Evolutionary conservation across 2,888 invertebrate species (phyloP), one percentile per base, ranked within the genome.

Genomic region (Rhamnusium bicolor): DNA sequence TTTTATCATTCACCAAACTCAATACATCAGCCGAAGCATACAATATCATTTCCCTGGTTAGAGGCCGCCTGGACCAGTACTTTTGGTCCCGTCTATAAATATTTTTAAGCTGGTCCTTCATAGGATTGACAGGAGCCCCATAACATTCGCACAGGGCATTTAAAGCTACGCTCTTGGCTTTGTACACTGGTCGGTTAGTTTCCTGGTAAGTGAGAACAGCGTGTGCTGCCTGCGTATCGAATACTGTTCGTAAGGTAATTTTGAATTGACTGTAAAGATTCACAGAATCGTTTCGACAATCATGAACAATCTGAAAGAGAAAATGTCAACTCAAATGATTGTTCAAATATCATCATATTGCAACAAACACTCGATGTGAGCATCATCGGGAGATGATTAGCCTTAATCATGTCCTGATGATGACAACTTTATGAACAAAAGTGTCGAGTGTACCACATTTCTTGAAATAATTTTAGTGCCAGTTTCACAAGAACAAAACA

Each of bases 141-240:
- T 97, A 96, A 76, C 94, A 91, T 88, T 97, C 95, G 88, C 98
- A 98, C 68, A 98, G 90, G 67, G 97, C 95, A 89, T 97, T 96
- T 71, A 98, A 90, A 81, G 96, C 96, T 60, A 97, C 93, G 86
- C 96, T 96, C 89, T 98, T 97, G 66, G 97, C 96, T 90, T 98
- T 98, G 86, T 97, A 96, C 63, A 98, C 96, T 40, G 98, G 97
- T 83, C 96, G 94, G 74, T 94, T 94, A 73, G 94, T 95, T 83
- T 96, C 95, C 89, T 97, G 97, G 85, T 93, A 94, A 85, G 97
- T 96, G 61, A 98, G 89, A 10, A 98, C 94, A 67, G 97, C 95
- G 88, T 98, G 96, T 51, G 97, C 98, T 46, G 88, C 87, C 80
- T 88, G 97, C 40, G 97, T 97, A 86, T 98, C 97, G 87, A 98